Evolutionary conservation across 2,888 invertebrate species (phyloP), one percentile per base, ranked within the genome.

Genomic region (Caenorhabditis sp.): DNA sequence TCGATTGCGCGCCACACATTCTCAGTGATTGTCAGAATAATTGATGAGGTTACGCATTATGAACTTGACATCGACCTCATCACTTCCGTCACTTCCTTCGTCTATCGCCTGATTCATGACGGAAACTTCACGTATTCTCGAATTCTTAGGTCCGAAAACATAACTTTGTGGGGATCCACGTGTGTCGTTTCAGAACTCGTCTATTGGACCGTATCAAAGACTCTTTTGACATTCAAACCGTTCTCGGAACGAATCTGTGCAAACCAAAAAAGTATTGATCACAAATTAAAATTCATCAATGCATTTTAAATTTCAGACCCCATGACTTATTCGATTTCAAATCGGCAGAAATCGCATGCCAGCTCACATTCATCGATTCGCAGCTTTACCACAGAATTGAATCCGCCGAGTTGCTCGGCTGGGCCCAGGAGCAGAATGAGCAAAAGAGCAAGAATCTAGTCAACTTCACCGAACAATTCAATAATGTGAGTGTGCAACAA

Each of bases 361-460:
- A 99, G 91, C 96, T 99, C 95, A 99, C 99, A 0, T 90, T 96
- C 48, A 90, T 99, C 39, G 99, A 99, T 90, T 94, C 96, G 1
- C 94, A 96, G 86, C 91, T 98, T 48, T 99, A 98, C 90, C 94
- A 94, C 90, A 94, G 95, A 89, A 96, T 99, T 85, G 96, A 98
- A 89, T 91, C 96, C 78, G 95, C 96, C 0, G 98, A 99, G 91
- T 95, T 98, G 79, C 91, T 99, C 81, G 93, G 96, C 85, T 99
- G 97, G 96, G 95, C 97, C 37, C 94, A 95, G 88, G 96, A 98
- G 90, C 98, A 98, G 90, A 95, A 95, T 82, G 98, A 98, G 90
- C 96, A 97, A 89, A 92, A 94, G 85, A 96, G 96, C 89, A 97
- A 97, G 2, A 98, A 99, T 90, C 92, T 99, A 70, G 96, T 96